phyloP scores from a whole-genome alignment of 2,113 vertebrate genomes.

The Tachysurus vachellii region DNA sequence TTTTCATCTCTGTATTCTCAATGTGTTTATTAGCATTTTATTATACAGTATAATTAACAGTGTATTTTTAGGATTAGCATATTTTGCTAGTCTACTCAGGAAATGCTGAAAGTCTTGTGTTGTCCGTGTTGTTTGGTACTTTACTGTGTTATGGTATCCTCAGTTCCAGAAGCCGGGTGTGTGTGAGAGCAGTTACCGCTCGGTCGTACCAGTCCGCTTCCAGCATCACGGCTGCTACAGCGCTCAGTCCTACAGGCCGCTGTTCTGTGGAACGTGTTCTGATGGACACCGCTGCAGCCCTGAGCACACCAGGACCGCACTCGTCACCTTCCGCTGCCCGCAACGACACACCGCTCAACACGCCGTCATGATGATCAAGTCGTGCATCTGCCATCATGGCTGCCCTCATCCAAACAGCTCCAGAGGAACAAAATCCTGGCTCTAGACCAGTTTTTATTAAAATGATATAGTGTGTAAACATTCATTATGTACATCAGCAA shows the following conservation, averaged over 20 bases:
- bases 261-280: slow-evolving; percentile 71
- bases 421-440: neutral
- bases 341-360: slow-evolving; percentile 53
- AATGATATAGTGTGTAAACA: too few relatives aligned
- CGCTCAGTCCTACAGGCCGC: slow-evolving; percentile 53
- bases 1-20: too few relatives aligned
- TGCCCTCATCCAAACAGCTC: slow-evolving; percentile 56
- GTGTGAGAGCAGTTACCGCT: slow-evolving; percentile 67
- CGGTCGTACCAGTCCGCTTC: slow-evolving; percentile 59
- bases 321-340: slow-evolving; percentile 68
- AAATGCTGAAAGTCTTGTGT: neutral
- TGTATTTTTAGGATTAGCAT: neutral
- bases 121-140: neutral
- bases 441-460: neutral
- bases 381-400: slow-evolving; percentile 70
- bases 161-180: slow-evolving; percentile 57
- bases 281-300: slow-evolving; percentile 74
- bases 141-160: neutral
- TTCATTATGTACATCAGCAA: neutral
- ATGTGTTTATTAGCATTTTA: too few relatives aligned
- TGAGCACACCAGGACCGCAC: slow-evolving; percentile 59
- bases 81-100: neutral
- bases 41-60: too few relatives aligned
- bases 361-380: slow-evolving; percentile 73
- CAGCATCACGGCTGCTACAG: slow-evolving; percentile 72